These are phyloP conservation scores for Poecilia latipinna DNA, from an alignment of 2,113 vertebrate species.

Conservation along the genomic window DNA sequence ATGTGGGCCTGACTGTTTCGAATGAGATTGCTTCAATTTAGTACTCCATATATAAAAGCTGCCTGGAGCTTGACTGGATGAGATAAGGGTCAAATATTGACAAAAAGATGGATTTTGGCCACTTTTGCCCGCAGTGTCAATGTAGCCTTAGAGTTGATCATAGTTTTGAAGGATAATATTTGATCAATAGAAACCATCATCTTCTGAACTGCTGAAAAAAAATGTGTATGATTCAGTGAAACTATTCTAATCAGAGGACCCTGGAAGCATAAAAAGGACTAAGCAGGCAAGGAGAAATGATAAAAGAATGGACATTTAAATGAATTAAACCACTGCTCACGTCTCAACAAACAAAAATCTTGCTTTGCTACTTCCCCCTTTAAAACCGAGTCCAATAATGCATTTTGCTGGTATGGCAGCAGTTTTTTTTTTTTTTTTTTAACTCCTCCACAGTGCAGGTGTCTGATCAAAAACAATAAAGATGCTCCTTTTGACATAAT, in stretches of 20 bases:
- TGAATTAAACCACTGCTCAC: not conserved
- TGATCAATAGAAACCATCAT: not conserved
- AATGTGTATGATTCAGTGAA: not conserved
- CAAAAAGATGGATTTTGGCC: not conserved
- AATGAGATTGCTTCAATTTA: not conserved
- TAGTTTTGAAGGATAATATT: no score
- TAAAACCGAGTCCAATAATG: not conserved
- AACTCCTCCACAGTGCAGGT: not conserved
- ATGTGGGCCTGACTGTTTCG: not conserved
- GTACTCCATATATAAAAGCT: no score
- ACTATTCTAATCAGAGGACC: not conserved
- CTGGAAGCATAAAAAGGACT: not conserved
- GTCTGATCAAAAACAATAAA: conserved; percentile 8
- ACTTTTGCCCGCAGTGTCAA: not conserved
- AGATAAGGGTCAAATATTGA: not conserved
- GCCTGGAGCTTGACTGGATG: not conserved
- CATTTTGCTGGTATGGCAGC: not conserved
- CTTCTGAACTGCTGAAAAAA: not conserved
- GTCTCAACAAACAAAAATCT: not conserved
- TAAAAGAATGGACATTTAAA: not conserved
- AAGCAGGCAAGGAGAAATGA: not conserved
- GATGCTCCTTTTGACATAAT: not conserved
- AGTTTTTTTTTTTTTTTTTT: not conserved
- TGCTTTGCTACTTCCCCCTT: not conserved
- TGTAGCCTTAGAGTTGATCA: not conserved